Evolutionary conservation across 2,797 vertebrate genomes (phyloP).

Genomic region (Sitta carolinensis): DNA sequence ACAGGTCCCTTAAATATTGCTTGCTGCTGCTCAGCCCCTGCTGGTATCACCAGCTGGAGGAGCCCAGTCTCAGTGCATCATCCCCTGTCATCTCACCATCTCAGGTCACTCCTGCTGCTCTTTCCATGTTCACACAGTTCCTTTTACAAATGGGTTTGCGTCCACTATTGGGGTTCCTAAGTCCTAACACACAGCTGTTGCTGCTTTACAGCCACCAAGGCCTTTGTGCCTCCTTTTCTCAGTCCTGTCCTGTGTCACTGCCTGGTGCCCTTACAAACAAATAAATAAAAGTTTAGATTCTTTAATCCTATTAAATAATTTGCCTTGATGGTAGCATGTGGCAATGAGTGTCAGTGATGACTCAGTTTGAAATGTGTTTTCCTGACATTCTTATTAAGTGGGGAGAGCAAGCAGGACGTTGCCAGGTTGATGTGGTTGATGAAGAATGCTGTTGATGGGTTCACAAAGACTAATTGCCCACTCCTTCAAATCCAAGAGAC

Average conservation of each 20-base stretch:
- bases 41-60: background rate
- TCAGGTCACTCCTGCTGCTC: background rate
- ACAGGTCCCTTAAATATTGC: background rate
- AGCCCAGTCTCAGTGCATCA: background rate
- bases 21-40: background rate
- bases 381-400: background rate
- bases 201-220: background rate
- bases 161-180: background rate
- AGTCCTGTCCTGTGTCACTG: background rate
- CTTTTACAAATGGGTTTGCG: background rate
- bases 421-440: conserved; percentile 4
- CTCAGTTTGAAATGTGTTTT: conserved; percentile 22
- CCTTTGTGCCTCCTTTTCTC: background rate
- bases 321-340: background rate
- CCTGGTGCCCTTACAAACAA: background rate
- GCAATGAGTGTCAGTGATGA: background rate
- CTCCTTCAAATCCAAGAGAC: conserved; percentile 11
- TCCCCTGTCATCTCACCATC: background rate
- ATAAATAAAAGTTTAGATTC: background rate
- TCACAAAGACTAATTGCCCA: conserved; percentile 37
- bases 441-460: conserved; percentile 34
- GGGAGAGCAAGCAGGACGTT: background rate
- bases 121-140: background rate
- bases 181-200: background rate
- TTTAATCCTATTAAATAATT: background rate